Evolutionary conservation across 2,113 vertebrate species (phyloP).

Genomic region (Baryphthengus martii): DNA sequence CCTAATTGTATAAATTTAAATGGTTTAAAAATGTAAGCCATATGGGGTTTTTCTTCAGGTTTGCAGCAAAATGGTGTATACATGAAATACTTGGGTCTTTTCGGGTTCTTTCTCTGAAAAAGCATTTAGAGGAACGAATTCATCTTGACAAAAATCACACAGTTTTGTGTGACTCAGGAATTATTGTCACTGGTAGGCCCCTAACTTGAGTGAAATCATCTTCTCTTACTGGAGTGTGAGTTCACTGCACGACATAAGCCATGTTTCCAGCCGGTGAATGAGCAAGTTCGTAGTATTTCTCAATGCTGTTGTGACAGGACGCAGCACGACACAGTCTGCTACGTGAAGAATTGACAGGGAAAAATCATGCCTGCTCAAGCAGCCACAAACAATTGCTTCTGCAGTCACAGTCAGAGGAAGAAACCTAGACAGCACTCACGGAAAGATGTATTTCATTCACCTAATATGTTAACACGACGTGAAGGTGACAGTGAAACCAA

Average conservation of each 20-base stretch:
- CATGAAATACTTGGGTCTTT: not conserved
- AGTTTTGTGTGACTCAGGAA: not conserved
- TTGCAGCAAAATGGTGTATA: not conserved
- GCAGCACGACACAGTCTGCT: not conserved
- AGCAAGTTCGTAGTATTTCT: not conserved
- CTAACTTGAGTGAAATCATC: not conserved
- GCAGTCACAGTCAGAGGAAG: not conserved
- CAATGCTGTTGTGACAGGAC: not conserved
- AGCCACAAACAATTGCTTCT: not conserved
- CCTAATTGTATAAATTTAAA: not conserved
- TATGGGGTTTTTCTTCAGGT: not conserved
- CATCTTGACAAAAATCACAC: not conserved
- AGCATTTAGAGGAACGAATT: not conserved
- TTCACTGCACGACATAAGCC: not conserved
- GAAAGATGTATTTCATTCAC: not conserved
- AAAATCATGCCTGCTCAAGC: not conserved
- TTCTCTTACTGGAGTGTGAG: not conserved
- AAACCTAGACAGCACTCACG: not conserved
- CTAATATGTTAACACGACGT: not conserved
- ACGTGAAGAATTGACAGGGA: not conserved
- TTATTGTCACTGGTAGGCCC: not conserved
- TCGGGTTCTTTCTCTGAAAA: not conserved
- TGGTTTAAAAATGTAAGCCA: not conserved
- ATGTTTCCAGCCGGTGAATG: not conserved
- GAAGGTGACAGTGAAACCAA: not conserved